phyloP scores from a whole-genome alignment of 2,113 vertebrate species.

The Corythornis madagascariensis region DNA sequence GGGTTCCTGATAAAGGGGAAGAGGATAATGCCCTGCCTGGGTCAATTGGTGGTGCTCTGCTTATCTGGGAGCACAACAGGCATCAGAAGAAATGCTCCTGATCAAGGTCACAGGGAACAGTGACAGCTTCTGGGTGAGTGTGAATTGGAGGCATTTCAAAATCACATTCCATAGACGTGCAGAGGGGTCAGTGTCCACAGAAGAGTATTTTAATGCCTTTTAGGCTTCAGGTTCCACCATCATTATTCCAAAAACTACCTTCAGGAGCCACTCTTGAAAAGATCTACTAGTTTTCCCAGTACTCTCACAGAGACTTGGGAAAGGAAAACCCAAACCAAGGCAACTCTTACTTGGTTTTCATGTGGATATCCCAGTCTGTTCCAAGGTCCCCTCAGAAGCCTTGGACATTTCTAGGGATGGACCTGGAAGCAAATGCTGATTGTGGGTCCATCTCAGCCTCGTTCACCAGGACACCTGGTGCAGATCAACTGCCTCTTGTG shows the following conservation, averaged over 20 bases:
- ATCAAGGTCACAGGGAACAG: constrained; percentile 62
- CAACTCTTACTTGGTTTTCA: neutral
- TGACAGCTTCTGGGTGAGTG: constrained; percentile 43
- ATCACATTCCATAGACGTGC: constrained; percentile 39
- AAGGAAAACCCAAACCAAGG: neutral
- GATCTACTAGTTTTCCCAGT: neutral
- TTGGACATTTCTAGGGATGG: neutral
- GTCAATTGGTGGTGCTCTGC: constrained; percentile 43
- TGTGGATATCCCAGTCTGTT: neutral
- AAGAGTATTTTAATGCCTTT: constrained; percentile 31
- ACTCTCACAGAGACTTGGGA: neutral
- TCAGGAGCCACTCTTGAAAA: neutral
- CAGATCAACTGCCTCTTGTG: neutral
- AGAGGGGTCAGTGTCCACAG: neutral
- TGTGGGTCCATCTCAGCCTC: neutral
- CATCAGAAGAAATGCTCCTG: constrained; percentile 58
- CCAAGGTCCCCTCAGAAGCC: neutral
- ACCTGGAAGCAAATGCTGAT: neutral
- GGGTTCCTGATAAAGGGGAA: constrained; percentile 57
- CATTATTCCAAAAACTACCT: neutral
- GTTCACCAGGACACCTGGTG: neutral
- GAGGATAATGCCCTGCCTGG: constrained; percentile 29
- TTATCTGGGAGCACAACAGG: constrained; percentile 40
- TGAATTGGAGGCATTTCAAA: constrained; percentile 62
- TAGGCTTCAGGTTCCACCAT: neutral